Evolutionary conservation across 53 echinoderm and acorn worm species (phyloP).

Genomic region (Echinometra lucunter): DNA sequence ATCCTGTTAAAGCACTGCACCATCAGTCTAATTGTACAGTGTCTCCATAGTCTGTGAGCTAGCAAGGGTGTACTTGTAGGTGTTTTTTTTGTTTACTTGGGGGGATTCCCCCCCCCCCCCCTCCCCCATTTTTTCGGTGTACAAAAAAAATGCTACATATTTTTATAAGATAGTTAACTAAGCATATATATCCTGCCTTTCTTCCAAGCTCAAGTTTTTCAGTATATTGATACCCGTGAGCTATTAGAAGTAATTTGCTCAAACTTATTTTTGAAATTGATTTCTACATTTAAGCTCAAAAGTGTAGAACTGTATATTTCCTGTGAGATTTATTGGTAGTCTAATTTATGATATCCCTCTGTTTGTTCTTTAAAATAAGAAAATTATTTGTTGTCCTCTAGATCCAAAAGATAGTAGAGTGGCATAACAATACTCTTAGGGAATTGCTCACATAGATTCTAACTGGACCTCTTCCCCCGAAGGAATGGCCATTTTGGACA

Average conservation of each 20-base stretch:
- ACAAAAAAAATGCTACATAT: neutral
- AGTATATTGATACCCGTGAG: conserved; percentile 1
- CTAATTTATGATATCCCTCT: too few relatives aligned
- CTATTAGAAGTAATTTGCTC: too few relatives aligned
- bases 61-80: neutral
- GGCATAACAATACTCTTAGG: too few relatives aligned
- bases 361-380: too few relatives aligned
- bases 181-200: neutral
- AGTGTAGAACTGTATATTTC: too few relatives aligned
- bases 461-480: neutral
- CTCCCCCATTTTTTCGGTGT: neutral
- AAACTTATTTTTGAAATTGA: neutral
- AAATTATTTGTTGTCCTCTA: too few relatives aligned
- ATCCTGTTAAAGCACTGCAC: neutral
- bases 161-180: neutral
- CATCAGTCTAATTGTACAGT: neutral
- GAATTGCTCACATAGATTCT: too few relatives aligned
- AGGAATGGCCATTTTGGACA: neutral
- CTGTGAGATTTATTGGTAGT: too few relatives aligned
- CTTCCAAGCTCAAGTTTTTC: neutral
- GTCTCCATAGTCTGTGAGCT: neutral
- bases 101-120: too few relatives aligned
- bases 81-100: neutral
- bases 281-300: neutral
- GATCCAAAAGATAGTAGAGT: too few relatives aligned